Evolutionary conservation across 2,888 invertebrate genomes (phyloP), one percentile per base, ranked within the genome.

Genomic region (Auanema freiburgensis): DNA sequence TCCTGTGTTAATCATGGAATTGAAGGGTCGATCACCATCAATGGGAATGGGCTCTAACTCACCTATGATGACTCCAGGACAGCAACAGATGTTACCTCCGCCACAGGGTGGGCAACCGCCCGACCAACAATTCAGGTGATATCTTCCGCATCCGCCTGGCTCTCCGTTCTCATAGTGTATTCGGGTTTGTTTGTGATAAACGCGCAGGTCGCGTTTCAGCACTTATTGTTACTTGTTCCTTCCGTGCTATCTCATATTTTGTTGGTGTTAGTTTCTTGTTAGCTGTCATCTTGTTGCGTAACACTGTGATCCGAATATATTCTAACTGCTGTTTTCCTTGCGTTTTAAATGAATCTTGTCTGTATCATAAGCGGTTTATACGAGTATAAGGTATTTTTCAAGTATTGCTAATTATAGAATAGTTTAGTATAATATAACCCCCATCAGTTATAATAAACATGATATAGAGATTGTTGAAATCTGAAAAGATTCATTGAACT

Each of bases 331-430:
- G 33, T 33, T 33, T 33, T 33, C 33, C 33, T 33, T 33, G 33
- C 33, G 33, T 33, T 33, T 33, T 33, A 33, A 33, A 33, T 33
- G 33, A 33, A 33, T 33, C 33, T n/a, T 60, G 55, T 60, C 60
- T 60, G 60, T 60, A 60, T 60, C 42, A 60, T 54, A 60, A 25
- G n/a, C 18, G 49, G 60, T 54, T 54, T 46, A 12, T 60, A 60
- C 60, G 60, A 60, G 60, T 60, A 60, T 33, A 33, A 33, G 33
- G 33, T 33, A 33, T 33, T 33, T 33, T 33, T 33, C 33, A 33
- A 33, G 33, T 33, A 33, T 33, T 33, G 33, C 33, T 33, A 33
- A 33, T 33, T 33, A 33, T 33, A 33, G 33, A 33, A 33, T 33
- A 33, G 33, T 33, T 33, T 33, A 33, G 33, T 33, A 33, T 33